Evolutionary conservation across 2,113 vertebrate species (phyloP), one percentile per base, ranked within the genome.

Genomic region (Benitochromis conjunctus): DNA sequence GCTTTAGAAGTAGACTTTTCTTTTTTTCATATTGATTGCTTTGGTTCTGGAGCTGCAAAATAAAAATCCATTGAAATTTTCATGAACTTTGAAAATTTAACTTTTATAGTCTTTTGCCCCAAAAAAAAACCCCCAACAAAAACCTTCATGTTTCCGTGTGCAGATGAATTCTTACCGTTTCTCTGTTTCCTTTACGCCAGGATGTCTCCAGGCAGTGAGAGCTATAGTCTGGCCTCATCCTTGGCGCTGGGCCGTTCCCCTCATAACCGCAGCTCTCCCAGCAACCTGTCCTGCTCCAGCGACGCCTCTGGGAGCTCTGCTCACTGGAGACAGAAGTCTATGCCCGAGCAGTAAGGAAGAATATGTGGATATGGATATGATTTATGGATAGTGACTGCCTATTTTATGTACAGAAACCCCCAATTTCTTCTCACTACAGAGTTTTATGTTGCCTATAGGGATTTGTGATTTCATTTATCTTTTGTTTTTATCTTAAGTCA

Each of bases 321-420:
- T 1, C 98, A 98, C 95, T 97, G 96, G 95, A 97, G 98, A 55
- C 98, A 99, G 86, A 99, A 99, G 94, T 99, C 98, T 88, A 98
- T 99, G 98, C 98, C 98, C 12, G 98, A 99, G 95, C 98, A 98
- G 98, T 99, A 97, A 97, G 97, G 2, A 83, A 26, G 56, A 9
- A 46, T 6, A 31, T 9, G n/a, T 13, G 19, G 13, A 3, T 19
- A 9, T 62, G n/a, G 5, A 46, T 46, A 41, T 19, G 6, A 64
- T 64, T 46, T 46, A 29, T 74, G 9, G 69, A 48, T 74, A 74
- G 69, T 29, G 19, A 13, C 12, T 69, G 18, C 64, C 55, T 77
- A 31, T 48, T 51, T 74, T 51, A 55, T 81, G 19, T 54, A 51
- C 18, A 69, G 58, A 77, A 51, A 11, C 3, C 2, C 8, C 3